phyloP scores from a whole-genome alignment of 2,113 vertebrate genomes.

The Nanorana parkeri region DNA sequence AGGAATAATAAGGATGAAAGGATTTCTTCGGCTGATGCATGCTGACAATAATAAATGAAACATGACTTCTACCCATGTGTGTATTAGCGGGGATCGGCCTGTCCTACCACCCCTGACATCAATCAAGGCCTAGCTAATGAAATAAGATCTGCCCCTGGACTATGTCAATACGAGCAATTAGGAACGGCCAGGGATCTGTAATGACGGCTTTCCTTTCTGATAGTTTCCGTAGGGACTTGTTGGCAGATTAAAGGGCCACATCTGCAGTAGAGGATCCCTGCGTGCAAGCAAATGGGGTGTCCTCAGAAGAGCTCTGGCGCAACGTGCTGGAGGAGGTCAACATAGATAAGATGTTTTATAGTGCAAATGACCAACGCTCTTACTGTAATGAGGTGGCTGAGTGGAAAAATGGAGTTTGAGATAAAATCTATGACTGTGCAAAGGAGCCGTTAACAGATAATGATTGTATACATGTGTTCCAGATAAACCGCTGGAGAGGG shows the following conservation, averaged over 20 bases:
- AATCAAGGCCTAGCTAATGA: constrained; percentile 17
- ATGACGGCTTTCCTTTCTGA: constrained; percentile 10
- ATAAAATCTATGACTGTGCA: too few relatives aligned
- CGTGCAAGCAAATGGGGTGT: constrained; percentile 41
- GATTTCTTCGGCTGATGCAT: neutral
- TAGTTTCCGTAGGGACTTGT: constrained; percentile 17
- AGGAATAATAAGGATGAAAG: constrained; percentile 5
- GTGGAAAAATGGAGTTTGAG: too few relatives aligned
- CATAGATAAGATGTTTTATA: neutral
- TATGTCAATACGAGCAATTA: neutral
- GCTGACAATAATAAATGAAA: neutral
- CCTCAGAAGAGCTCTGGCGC: constrained; percentile 19
- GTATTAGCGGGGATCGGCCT: neutral
- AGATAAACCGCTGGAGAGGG: too few relatives aligned
- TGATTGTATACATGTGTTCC: too few relatives aligned
- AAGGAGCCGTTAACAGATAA: too few relatives aligned
- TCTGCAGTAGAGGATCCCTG: constrained; percentile 10
- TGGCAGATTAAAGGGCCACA: constrained; percentile 47
- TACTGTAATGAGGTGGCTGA: constrained; percentile 43
- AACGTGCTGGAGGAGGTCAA: constrained; percentile 10
- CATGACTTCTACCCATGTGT: neutral
- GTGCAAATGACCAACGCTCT: neutral
- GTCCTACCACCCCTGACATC: constrained; percentile 9
- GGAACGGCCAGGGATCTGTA: neutral
- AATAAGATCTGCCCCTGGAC: constrained; percentile 8